Evolutionary conservation across 2,797 vertebrate species (phyloP).

Genomic region (Gila robusta): DNA sequence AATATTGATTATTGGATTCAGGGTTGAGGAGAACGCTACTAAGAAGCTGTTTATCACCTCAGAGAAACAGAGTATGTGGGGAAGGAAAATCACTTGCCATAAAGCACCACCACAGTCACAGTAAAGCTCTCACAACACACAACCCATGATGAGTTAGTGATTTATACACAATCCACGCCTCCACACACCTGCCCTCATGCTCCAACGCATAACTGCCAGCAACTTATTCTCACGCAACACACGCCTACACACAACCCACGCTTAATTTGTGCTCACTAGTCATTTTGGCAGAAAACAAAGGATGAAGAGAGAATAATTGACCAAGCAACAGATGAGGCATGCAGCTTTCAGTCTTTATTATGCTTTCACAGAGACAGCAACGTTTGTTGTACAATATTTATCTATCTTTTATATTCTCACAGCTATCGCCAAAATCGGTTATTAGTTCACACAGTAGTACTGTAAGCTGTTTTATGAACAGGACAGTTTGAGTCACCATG

Average conservation of each 20-base stretch:
- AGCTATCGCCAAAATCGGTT: background rate
- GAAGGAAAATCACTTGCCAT: slow-evolving; percentile 41
- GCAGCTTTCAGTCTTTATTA: slow-evolving; percentile 47
- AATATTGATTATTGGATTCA: slow-evolving; percentile 62
- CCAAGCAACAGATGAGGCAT: slow-evolving; percentile 31
- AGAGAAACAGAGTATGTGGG: background rate
- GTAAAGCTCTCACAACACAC: slow-evolving; percentile 24
- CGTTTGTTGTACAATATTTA: background rate
- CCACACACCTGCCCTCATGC: slow-evolving; percentile 43
- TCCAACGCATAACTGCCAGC: slow-evolving; percentile 14
- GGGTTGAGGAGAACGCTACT: slow-evolving; percentile 23
- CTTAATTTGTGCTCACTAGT: slow-evolving; percentile 43
- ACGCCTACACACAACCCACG: slow-evolving; percentile 40
- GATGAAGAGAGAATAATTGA: slow-evolving; percentile 50
- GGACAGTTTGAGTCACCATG: background rate
- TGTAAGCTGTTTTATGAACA: background rate
- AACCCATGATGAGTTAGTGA: background rate
- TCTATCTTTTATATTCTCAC: slow-evolving; percentile 1
- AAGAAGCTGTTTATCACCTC: slow-evolving; percentile 55
- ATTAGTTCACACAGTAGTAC: background rate
- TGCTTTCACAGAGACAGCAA: slow-evolving; percentile 14
- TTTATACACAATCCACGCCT: slow-evolving; percentile 43
- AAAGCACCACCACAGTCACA: slow-evolving; percentile 18
- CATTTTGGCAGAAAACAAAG: slow-evolving; percentile 50
- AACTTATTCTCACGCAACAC: slow-evolving; percentile 48